phyloP scores from a whole-genome alignment of 2,888 invertebrate species.

The Xestobium rufovillosum region DNA sequence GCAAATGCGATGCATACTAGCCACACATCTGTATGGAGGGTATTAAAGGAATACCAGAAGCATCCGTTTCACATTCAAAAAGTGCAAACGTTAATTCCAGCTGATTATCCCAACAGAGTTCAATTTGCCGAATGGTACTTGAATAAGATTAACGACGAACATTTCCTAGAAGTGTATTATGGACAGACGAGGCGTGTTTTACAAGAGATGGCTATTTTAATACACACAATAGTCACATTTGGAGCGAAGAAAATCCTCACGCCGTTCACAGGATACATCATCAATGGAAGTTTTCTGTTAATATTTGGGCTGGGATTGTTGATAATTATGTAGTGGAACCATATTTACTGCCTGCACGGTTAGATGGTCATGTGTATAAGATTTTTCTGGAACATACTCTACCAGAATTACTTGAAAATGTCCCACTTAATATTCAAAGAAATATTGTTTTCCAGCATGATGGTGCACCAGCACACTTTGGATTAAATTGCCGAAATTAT shows the following conservation, averaged over 20 bases:
- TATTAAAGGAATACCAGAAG: slow-evolving; percentile 1
- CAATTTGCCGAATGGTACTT: slow-evolving; percentile 3
- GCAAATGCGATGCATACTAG: neutral
- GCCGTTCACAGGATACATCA: no score
- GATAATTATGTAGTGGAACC: slow-evolving; percentile 1
- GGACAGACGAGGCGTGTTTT: slow-evolving; percentile 1
- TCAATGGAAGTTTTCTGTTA: neutral
- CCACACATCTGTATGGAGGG: neutral
- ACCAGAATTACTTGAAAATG: slow-evolving; percentile 3
- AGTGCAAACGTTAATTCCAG: slow-evolving; percentile 3
- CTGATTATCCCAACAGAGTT: neutral
- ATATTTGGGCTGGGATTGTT: slow-evolving; percentile 2
- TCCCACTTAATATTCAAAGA: slow-evolving; percentile 2
- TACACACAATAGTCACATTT: slow-evolving; percentile 2
- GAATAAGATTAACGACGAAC: slow-evolving; percentile 1
- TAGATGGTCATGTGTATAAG: slow-evolving; percentile 1
- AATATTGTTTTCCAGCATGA: slow-evolving; percentile 3
- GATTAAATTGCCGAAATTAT: slow-evolving; percentile 2
- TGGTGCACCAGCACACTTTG: slow-evolving; percentile 1
- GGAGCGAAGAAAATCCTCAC: slow-evolving; percentile 1
- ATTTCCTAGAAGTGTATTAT: slow-evolving; percentile 2
- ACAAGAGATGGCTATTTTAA: slow-evolving; percentile 2
- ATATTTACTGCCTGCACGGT: neutral
- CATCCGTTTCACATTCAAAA: slow-evolving; percentile 3
- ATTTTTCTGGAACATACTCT: slow-evolving; percentile 1